Evolutionary conservation across 2,888 invertebrate genomes (phyloP), one percentile per base, ranked within the genome.

Genomic region (Rhagonycha lutea): DNA sequence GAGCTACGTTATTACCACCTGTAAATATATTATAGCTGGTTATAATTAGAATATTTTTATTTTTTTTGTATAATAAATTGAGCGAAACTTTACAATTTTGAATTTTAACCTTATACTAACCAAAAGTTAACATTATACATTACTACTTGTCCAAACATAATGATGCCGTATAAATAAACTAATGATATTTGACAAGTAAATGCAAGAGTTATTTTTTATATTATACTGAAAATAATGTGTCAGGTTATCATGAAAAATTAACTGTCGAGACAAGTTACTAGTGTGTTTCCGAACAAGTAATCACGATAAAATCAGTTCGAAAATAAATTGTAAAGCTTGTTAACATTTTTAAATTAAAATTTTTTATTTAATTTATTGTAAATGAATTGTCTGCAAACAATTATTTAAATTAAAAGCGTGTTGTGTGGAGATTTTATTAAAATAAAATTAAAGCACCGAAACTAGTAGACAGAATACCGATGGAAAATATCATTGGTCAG

Each of bases 401-500:
- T 47, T n/a, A 47, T 47, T 47, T n/a, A 47, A 47, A 47, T 47
- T 47, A 47, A 47, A 47, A 47, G 7, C 47, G n/a, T n/a, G 47
- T n/a, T 47, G 47, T 47, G 47, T n/a, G n/a, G 47, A 47, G 7
- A n/a, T 47, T 47, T 47, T 47, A 47, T 47, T 47, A 47, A 47
- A 47, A 47, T n/a, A n/a, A 47, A 47, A 47, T 47, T 47, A 47
- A 47, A 47, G n/a, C 23, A 65, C 11, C 24, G n/a, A 65, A 65
- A 65, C 63, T 65, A 65, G 24, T 26, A 65, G 63, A 65, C 63
- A 65, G 63, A 65, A 65, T 65, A n/a, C 63, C 63, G 18, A 65
- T 65, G 63, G 24, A 65, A 65, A 65, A 65, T 26, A 65, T 65
- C 63, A 65, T 72, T 68, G 72, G 68, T 68, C 72, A 72, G 61